phyloP scores from a whole-genome alignment of 1,140 invertebrate genomes.

The Apolygus lucorum region DNA sequence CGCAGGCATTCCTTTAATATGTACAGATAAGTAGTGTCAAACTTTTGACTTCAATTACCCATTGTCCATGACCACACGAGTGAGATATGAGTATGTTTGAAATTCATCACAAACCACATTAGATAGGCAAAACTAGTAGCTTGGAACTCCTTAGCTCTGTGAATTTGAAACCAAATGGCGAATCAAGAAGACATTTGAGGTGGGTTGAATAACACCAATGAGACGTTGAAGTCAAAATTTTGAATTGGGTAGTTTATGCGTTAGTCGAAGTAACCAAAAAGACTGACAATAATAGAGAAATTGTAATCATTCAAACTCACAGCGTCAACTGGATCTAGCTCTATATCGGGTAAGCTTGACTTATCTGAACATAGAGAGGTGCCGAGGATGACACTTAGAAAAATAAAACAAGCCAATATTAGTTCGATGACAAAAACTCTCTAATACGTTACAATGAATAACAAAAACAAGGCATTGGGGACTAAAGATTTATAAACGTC shows the following conservation, averaged over 20 bases:
- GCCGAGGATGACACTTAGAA: neutral
- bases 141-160: too few species aligned
- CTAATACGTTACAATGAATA: neutral
- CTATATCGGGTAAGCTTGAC: slow-evolving; percentile 3
- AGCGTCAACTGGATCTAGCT: neutral
- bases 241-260: too few species aligned
- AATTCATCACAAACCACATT: too few species aligned
- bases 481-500: too few species aligned
- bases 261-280: neutral
- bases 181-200: too few species aligned
- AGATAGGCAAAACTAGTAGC: too few species aligned
- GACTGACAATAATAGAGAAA: neutral
- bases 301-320: slow-evolving; percentile 5
- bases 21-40: neutral
- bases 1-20: neutral
- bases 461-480: too few species aligned
- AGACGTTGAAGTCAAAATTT: too few species aligned
- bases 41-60: neutral
- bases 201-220: too few species aligned
- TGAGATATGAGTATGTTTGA: too few species aligned
- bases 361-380: slow-evolving; percentile 8
- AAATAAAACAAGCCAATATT: slow-evolving; percentile 4
- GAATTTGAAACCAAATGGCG: neutral
- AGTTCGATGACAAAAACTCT: neutral
- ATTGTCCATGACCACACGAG: too few species aligned